Base-by-base conservation (phyloP, 2,113 vertebrate genomes). In the Trachemys scripta region DNA sequence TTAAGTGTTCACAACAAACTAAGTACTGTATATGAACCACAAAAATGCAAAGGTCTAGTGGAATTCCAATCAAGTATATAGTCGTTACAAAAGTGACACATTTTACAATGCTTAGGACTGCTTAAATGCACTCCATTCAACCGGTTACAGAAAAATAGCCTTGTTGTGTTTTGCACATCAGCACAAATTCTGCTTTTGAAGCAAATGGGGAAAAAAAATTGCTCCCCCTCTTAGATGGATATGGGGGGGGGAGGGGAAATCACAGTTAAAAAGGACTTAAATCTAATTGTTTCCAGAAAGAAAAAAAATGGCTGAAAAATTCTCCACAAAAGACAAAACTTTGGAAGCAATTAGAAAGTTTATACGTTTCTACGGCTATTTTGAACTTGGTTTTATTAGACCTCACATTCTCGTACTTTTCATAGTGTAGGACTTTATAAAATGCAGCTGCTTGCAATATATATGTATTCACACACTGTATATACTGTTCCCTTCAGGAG, bases 391-490 rank as follows among this genome's bases (percentile, higher is more conserved):
- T 53, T 57, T 80, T 69, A 83, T 89, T 27, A n/a, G 69, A 24
- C 45, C 38, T 92, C 83, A 1, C 9, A 2, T 31, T 57, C 51
- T 75, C n/a, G 82, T 14, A 6, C 89, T 42, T 1, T 3, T 83
- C 3, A 3, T 8, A 38, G 50, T 3, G 31, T 8, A 50, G 56
- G 29, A 5, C 1, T 10, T 35, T 49, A 50, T 56, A 19, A 65
- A 84, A 84, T 0, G 17, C 59, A 62, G 65, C 81, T 38, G 72
- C 53, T 83, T 29, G 80, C 79, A 4, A 1, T 1, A 1, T 8
- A 5, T 3, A 0, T 6, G 17, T 19, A 35, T 19, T 42, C 29
- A 5, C 12, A 2, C 24, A 5, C 1, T 1, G 42, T 3, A 0
- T 2, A 9, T 2, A 9, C 1, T 6, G 49, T 16, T n/a, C 42